A percentile compares a stretch with the other conserved stretches of the same genome.
phyloP scores from a whole-genome alignment of 2,888 invertebrate species.

The Nowickia ferox region DNA sequence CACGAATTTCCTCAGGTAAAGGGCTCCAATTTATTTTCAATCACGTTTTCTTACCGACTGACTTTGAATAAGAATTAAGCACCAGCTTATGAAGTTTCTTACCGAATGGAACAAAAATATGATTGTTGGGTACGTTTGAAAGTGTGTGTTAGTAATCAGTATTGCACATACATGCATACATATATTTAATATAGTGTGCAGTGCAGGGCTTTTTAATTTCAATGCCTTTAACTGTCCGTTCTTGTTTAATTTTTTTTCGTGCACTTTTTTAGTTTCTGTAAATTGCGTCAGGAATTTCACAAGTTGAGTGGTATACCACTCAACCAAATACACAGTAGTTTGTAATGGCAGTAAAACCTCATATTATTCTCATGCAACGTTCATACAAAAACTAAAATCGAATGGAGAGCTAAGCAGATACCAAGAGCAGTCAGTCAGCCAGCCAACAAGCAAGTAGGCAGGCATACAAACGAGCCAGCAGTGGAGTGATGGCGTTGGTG shows the following conservation, averaged over 20 bases:
- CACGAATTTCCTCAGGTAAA: no score
- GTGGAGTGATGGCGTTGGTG: conserved; percentile 43
- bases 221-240: conserved; percentile 69
- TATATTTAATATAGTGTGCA: conserved; percentile 20
- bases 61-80: no score
- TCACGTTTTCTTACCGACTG: no score
- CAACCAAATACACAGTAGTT: conserved; percentile 69
- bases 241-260: conserved; percentile 47
- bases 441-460: conserved; percentile 46
- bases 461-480: conserved; percentile 31
- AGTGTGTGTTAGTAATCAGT: not conserved
- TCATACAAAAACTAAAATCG: conserved; percentile 41
- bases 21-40: no score
- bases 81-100: no score
- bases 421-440: conserved; percentile 29
- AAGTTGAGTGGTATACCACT: conserved; percentile 75
- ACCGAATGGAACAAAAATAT: not conserved
- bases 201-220: conserved; percentile 63
- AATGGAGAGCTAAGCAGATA: conserved; percentile 55
- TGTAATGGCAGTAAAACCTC: conserved; percentile 70
- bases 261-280: conserved; percentile 60
- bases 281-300: conserved; percentile 78
- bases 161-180: not conserved
- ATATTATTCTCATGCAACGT: conserved; percentile 59
- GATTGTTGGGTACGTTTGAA: not conserved